These are phyloP conservation scores for Agriotes lineatus DNA, from an alignment of 2,888 invertebrate species.

Conservation along the genomic window DNA sequence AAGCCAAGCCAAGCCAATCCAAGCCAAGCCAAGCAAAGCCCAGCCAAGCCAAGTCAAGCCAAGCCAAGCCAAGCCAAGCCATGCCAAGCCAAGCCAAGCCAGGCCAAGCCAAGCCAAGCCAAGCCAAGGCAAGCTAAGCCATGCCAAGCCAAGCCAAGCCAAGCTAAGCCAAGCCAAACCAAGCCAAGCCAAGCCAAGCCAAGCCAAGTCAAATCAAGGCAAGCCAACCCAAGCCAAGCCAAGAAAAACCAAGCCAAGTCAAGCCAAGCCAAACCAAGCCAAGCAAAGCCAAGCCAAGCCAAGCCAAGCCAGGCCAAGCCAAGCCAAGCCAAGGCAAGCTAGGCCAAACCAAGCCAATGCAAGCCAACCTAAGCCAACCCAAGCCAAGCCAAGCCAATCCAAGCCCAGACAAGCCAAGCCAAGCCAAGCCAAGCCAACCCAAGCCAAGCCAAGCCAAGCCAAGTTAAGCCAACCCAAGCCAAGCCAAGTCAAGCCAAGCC, in stretches of 20 bases:
- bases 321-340: neutral
- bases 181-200: neutral
- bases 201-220: neutral
- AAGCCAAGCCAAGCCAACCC: neutral
- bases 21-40: too few species aligned
- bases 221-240: neutral
- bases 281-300: neutral
- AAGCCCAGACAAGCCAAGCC: neutral
- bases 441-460: neutral
- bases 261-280: slow-evolving; percentile 1
- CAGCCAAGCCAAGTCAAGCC: neutral
- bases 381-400: neutral
- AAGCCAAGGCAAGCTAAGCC: neutral
- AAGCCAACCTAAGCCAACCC: neutral
- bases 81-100: too few species aligned
- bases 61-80: too few species aligned
- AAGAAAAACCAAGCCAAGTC: neutral
- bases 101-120: too few species aligned
- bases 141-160: too few species aligned
- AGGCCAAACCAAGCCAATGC: neutral
- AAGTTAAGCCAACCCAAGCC: neutral
- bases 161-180: neutral
- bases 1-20: too few species aligned
- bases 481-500: neutral
- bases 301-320: neutral